Evolutionary conservation across 2,797 vertebrate genomes (phyloP).

Genomic region (Poecilia wingei): DNA sequence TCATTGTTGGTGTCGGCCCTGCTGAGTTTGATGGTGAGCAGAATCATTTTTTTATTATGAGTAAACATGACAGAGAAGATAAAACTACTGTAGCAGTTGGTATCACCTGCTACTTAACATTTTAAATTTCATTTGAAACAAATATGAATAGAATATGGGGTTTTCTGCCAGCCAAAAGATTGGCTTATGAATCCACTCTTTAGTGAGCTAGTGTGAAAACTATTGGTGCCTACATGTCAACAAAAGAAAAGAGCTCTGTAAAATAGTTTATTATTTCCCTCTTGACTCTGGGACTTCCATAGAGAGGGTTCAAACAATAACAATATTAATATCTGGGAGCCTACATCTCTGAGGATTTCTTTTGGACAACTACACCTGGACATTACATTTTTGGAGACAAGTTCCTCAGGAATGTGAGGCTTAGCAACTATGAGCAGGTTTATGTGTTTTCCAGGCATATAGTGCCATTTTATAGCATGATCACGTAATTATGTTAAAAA

Average conservation of each 20-base stretch:
- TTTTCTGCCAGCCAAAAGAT: not conserved
- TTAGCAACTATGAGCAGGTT: not conserved
- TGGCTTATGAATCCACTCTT: not conserved
- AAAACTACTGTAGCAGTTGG: not conserved
- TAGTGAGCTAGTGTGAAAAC: not conserved
- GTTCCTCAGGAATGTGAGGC: not conserved
- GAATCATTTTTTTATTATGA: not conserved
- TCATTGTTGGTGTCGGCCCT: constrained; percentile 94
- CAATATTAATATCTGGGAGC: not conserved
- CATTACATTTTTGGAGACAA: not conserved
- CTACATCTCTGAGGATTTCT: not conserved
- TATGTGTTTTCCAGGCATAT: too few species aligned
- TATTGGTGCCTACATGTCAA: not conserved
- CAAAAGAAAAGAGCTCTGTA: not conserved
- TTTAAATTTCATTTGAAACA: not conserved
- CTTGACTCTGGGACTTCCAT: not conserved
- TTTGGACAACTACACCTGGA: not conserved
- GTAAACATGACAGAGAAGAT: constrained; percentile 1
- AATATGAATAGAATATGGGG: not conserved
- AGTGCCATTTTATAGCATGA: too few species aligned
- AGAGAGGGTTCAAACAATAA: not conserved
- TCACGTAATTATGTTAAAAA: too few species aligned
- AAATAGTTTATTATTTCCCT: not conserved
- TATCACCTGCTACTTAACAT: not conserved
- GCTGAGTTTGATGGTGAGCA: constrained; percentile 94